phyloP scores from a whole-genome alignment of 2,113 vertebrate species.

The Salvelinus fontinalis region DNA sequence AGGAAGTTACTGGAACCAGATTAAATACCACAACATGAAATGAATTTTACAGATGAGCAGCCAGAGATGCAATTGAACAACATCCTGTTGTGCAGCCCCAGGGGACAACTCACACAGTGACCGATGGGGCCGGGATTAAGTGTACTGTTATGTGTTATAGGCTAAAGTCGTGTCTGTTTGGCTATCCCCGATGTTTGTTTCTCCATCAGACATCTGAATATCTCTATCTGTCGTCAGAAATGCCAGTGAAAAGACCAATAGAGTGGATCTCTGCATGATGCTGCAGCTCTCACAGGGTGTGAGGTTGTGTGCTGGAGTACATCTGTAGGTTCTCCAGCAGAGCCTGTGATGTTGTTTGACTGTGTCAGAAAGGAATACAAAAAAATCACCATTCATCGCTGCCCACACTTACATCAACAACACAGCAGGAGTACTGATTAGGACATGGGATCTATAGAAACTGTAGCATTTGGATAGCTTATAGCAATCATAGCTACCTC shows the following conservation, averaged over 20 bases:
- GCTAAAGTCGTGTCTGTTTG: too few relatives aligned
- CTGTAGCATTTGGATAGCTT: too few relatives aligned
- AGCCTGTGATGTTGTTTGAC: conserved; percentile 29
- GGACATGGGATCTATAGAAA: too few relatives aligned
- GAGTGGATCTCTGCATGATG: background rate
- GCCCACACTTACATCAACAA: too few relatives aligned
- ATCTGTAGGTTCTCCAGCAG: conserved; percentile 35
- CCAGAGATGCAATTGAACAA: background rate
- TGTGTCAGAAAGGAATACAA: too few relatives aligned
- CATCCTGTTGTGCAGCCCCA: background rate
- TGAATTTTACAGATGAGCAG: conserved; percentile 15
- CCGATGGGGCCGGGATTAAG: background rate
- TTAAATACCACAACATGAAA: conserved; percentile 29
- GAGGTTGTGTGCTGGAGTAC: conserved; percentile 26
- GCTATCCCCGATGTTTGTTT: background rate
- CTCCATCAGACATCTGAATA: conserved; percentile 8
- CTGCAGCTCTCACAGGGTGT: conserved; percentile 10
- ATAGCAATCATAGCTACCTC: too few relatives aligned
- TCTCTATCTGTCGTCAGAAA: background rate
- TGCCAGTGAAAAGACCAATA: background rate
- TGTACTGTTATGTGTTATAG: too few relatives aligned
- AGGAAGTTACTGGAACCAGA: conserved; percentile 19
- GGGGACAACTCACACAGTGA: background rate
- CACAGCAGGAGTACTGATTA: too few relatives aligned
- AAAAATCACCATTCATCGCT: too few relatives aligned